Evolutionary conservation across 2,888 invertebrate genomes (phyloP).

Genomic region (Willowsia nigromaculata): DNA sequence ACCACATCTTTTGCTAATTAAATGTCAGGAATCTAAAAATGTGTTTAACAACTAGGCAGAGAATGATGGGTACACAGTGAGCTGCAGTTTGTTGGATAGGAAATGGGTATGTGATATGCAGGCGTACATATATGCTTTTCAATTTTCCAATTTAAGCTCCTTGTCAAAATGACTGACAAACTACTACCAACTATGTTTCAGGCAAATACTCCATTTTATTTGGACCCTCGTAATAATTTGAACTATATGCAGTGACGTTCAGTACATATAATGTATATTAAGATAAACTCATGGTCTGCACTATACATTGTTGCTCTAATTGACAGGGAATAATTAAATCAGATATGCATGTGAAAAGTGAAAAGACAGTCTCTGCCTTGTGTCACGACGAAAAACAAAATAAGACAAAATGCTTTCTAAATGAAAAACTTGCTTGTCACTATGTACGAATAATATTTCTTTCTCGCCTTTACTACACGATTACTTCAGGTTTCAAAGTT

Average conservation of each 20-base stretch:
- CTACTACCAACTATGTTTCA: too few species aligned
- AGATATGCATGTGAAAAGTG: not conserved
- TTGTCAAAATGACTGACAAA: too few species aligned
- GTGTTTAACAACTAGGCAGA: not conserved
- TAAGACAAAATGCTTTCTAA: too few species aligned
- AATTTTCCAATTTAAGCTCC: too few species aligned
- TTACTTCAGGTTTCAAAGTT: too few species aligned
- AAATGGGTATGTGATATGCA: not conserved
- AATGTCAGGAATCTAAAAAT: not conserved
- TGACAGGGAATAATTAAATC: slow-evolving; percentile 35
- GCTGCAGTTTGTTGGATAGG: too few species aligned
- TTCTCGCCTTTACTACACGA: too few species aligned
- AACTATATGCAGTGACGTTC: too few species aligned
- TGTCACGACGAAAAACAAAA: not conserved
- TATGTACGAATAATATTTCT: not conserved
- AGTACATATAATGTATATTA: too few species aligned
- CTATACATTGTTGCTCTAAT: not conserved
- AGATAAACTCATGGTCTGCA: too few species aligned
- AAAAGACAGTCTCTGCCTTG: slow-evolving; percentile 11
- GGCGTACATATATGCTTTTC: not conserved
- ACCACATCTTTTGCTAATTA: not conserved
- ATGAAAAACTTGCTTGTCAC: not conserved
- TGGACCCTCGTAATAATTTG: not conserved
- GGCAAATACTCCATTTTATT: too few species aligned
- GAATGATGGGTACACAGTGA: not conserved